Evolutionary conservation across 2,113 vertebrate genomes (phyloP).

Genomic region (Benitochromis conjunctus): DNA sequence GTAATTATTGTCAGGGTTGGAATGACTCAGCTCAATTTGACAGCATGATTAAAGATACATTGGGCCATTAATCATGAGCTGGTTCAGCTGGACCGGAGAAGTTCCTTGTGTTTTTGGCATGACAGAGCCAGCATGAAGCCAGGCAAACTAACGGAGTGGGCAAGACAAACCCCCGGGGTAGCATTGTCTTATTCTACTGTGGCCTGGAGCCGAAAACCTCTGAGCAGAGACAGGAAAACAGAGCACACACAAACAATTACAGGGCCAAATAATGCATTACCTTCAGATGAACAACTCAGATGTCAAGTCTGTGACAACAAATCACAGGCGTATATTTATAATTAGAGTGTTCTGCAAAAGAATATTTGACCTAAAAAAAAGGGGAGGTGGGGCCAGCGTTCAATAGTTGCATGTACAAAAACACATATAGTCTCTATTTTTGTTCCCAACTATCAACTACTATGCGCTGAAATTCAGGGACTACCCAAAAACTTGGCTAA

Average conservation of each 20-base stretch:
- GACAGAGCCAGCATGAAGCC: neutral
- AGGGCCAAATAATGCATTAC: neutral
- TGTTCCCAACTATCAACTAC: neutral
- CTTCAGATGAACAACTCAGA: neutral
- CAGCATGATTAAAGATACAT: neutral
- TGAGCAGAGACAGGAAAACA: neutral
- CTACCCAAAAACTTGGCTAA: conserved; percentile 3
- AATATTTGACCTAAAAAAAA: neutral
- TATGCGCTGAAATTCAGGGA: neutral
- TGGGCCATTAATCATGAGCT: conserved; percentile 5
- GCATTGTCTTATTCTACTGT: conserved; percentile 8
- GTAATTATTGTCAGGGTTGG: neutral
- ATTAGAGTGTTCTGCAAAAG: neutral
- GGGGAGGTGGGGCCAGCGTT: no score
- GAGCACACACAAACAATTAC: neutral
- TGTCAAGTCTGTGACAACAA: neutral
- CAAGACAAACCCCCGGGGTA: conserved; percentile 13
- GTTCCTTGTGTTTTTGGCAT: conserved; percentile 11
- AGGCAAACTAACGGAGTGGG: conserved; percentile 24
- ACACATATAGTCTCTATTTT: neutral
- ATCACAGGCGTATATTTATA: neutral
- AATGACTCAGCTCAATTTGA: neutral
- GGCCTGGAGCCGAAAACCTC: neutral
- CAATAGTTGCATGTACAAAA: neutral
- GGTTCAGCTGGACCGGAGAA: neutral